Base-by-base conservation (phyloP, 2,888 invertebrate genomes). In the Phortica okadai region DNA sequence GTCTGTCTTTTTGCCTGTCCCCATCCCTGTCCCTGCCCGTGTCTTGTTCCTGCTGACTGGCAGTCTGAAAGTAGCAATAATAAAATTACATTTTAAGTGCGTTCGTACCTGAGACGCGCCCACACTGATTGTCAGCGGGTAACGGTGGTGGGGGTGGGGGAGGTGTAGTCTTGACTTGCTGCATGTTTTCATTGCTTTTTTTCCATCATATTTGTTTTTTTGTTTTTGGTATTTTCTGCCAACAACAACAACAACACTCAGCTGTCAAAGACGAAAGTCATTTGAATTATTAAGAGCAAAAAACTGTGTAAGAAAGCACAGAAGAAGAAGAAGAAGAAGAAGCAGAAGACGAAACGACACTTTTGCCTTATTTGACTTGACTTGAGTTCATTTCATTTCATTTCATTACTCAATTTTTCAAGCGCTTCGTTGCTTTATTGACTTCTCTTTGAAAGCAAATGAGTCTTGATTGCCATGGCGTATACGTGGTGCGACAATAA, bases 61-160 rank as follows among this genome's bases (percentile, higher is more conserved):
- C 80, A 82, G 82, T 54, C 85, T 80, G 80, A 84, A 86, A 86
- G 88, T 86, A 85, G 88, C 88, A 82, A 80, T 86, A 86, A 86
- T 86, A 88, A 86, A 86, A 86, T 86, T 88, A 86, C 88, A 86
- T 86, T 85, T 85, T 86, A 88, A 88, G 84, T 86, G 85, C 83
- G 81, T 77, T 33, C 33, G 64, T 74, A 73, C 73, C 33, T 41
- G 73, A 50, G 54, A 42, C 6, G 33, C 54, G 6, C 25, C 54
- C 69, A 21, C 16, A 50, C 1, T 33, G 33, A 33, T 33, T 33
- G 33, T 33, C 0, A 33, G 33, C 33, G 33, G 33, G 33, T 1
- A 33, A 33, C 3, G 33, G 33, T 33, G 33, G 2, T 33, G 2
- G 33, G 33, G 33, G 33, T 2, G 33, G 21, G 21, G 21, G 21